These are phyloP conservation scores for Hystrix cristata DNA, from an alignment of 2,113 vertebrate genomes.

Conservation along the genomic window DNA sequence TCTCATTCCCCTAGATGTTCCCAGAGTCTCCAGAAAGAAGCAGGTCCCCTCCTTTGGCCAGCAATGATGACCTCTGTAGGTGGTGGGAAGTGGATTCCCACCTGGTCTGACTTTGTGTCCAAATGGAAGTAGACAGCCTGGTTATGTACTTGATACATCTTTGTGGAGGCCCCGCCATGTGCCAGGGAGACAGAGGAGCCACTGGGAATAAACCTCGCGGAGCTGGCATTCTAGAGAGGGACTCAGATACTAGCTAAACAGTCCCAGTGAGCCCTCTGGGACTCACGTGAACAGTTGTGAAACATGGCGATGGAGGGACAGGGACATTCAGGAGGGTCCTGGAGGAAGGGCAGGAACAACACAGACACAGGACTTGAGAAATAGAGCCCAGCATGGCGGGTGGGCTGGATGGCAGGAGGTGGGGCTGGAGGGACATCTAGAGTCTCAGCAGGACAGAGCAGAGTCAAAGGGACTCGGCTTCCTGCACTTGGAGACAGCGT, in stretches of 20 bases:
- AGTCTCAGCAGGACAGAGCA: neutral
- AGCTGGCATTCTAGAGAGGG: neutral
- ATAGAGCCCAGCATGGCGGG: neutral
- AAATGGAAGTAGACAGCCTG: neutral
- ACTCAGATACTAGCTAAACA: neutral
- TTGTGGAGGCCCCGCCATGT: neutral
- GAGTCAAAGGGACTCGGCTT: neutral
- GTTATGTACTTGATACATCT: neutral
- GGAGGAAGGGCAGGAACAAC: neutral
- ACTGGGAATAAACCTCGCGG: accelerated
- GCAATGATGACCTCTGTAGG: neutral
- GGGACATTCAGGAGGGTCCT: no score
- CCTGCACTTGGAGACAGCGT: neutral
- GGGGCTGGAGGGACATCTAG: neutral
- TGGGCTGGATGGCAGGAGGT: neutral
- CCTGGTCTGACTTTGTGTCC: neutral
- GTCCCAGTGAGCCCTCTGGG: neutral
- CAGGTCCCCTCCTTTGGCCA: neutral
- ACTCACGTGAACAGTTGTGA: neutral
- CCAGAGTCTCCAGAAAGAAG: neutral
- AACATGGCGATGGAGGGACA: neutral
- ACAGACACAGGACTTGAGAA: accelerated
- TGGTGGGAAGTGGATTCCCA: neutral
- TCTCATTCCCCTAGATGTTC: neutral
- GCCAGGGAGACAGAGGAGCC: neutral